These are phyloP conservation scores for Chaetops frenatus DNA, from an alignment of 2,113 vertebrate genomes.

Conservation along the genomic window DNA sequence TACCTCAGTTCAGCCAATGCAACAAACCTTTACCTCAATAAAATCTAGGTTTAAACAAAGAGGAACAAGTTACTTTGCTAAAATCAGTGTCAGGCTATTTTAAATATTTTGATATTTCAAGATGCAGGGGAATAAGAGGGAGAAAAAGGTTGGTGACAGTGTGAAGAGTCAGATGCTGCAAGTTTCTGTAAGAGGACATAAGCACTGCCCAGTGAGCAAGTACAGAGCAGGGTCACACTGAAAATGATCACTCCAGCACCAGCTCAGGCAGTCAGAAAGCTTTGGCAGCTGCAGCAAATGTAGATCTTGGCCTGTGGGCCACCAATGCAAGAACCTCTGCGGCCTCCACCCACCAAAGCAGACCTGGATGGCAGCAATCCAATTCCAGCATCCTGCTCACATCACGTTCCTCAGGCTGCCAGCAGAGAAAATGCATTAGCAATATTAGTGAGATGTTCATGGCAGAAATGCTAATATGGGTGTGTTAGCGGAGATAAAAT, in stretches of 20 bases:
- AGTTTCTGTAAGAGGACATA: neutral
- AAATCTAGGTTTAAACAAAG: neutral
- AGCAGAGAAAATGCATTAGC: neutral
- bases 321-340: neutral
- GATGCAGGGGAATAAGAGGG: neutral
- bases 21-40: neutral
- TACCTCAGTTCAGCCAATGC: neutral
- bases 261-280: neutral
- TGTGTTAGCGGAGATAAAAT: neutral
- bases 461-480: neutral
- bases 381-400: neutral
- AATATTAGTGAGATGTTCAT: fast-evolving
- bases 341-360: neutral
- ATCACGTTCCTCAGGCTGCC: neutral
- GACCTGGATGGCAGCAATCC: neutral
- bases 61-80: neutral
- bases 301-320: neutral
- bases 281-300: neutral
- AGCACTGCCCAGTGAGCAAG: neutral
- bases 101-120: neutral
- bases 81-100: neutral
- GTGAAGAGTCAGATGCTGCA: neutral
- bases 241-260: neutral
- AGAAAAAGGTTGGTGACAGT: neutral
- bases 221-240: neutral